A percentile compares a stretch with the other conserved stretches of the same genome.
Conservation (phyloP, 2,888 invertebrate species). For the Sceliomorpha sp. region DNA sequence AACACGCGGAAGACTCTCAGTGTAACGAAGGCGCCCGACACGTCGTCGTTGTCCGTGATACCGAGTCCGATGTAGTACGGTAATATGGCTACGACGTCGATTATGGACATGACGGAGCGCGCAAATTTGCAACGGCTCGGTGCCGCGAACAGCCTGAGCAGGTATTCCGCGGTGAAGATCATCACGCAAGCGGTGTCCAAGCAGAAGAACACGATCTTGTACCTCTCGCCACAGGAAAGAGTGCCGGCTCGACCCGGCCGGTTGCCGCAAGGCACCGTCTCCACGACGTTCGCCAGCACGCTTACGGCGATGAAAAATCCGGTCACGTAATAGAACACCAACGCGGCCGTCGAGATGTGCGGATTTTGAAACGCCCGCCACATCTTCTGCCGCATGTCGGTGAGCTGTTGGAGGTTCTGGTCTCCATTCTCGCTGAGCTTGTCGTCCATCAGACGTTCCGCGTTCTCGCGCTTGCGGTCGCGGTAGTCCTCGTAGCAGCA, state of each 20-base stretch:
- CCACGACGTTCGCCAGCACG: constrained; percentile 99
- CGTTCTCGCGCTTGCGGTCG: constrained; percentile 99
- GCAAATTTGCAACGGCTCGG: constrained; percentile 99
- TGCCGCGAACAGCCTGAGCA: constrained; percentile 97
- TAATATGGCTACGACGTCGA: constrained; percentile 99
- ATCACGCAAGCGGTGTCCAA: constrained; percentile 99
- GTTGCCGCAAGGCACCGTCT: constrained; percentile 96
- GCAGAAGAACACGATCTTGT: constrained; percentile 99
- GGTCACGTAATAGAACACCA: constrained; percentile 99
- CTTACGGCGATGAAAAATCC: constrained; percentile 99
- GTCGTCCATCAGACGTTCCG: constrained; percentile 98
- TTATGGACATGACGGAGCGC: constrained; percentile 99
- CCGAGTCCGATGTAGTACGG: constrained; percentile 99
- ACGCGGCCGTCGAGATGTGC: constrained; percentile 98
- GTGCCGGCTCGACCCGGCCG: constrained; percentile 92
- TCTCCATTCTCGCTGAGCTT: constrained; percentile 95
- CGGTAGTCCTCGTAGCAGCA: constrained; percentile 99
- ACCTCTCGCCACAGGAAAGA: constrained; percentile 97
- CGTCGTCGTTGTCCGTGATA: constrained; percentile 98
- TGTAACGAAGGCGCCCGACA: constrained; percentile 99
- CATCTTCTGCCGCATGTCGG: constrained; percentile 96
- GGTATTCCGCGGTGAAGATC: constrained; percentile 99
- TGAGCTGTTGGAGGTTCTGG: constrained; percentile 92
- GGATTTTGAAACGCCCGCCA: constrained; percentile 99
- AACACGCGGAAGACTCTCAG: constrained; percentile 99